Conservation (phyloP, 2,113 vertebrate genomes). For the Chlorocebus sabaeus region DNA sequence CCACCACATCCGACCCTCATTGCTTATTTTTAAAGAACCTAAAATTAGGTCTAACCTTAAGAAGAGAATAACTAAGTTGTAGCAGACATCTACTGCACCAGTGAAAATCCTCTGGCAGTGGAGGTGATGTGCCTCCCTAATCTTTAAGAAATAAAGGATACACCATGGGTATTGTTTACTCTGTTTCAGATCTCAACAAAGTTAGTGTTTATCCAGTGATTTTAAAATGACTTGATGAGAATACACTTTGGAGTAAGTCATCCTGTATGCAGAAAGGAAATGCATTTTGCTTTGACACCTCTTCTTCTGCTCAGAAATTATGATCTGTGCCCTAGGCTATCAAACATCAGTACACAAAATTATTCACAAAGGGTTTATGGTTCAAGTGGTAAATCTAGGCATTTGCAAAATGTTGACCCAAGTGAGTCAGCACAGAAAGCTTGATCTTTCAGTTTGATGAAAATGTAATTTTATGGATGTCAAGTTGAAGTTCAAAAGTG, state of each 20-base stretch:
- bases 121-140: not conserved
- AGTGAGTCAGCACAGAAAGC: constrained; percentile 84
- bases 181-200: constrained; percentile 43
- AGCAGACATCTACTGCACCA: constrained; percentile 37
- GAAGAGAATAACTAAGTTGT: constrained; percentile 4
- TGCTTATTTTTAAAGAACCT: not conserved
- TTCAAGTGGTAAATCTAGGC: constrained; percentile 88
- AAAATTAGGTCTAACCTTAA: not conserved
- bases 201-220: constrained; percentile 54
- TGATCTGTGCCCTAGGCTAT: constrained; percentile 86
- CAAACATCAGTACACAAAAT: constrained; percentile 84
- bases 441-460: constrained; percentile 89
- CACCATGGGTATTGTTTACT: constrained; percentile 16
- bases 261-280: constrained; percentile 81
- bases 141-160: not conserved
- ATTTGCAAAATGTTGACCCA: constrained; percentile 89
- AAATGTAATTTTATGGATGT: constrained; percentile 89
- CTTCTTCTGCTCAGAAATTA: constrained; percentile 82
- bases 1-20: too few species aligned
- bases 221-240: constrained; percentile 69
- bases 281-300: constrained; percentile 78
- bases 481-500: constrained; percentile 87
- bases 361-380: constrained; percentile 86
- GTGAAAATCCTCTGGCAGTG: not conserved
- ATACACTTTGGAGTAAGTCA: constrained; percentile 68